These are phyloP conservation scores for Eupithecia vulgata DNA, from an alignment of 2,888 invertebrate species.

Conservation along the genomic window DNA sequence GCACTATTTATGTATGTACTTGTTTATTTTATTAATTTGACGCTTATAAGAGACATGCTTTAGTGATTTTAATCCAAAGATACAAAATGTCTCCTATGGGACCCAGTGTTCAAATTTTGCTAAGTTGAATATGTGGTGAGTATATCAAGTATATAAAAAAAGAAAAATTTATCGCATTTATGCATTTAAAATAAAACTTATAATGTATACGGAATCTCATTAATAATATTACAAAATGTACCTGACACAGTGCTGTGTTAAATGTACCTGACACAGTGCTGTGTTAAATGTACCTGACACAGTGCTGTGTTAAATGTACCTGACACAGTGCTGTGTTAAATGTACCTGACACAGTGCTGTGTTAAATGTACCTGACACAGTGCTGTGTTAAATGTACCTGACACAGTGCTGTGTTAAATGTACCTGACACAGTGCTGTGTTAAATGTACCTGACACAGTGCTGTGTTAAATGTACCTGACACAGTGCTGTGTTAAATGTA, in stretches of 20 bases:
- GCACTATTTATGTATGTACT: neutral
- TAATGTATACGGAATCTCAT: slow-evolving; percentile 2
- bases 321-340: slow-evolving; percentile 66
- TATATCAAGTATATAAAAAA: neutral
- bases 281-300: slow-evolving; percentile 58
- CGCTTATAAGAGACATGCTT: slow-evolving; percentile 5
- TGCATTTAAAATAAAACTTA: slow-evolving; percentile 6
- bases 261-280: too few relatives aligned
- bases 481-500: slow-evolving; percentile 62
- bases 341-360: slow-evolving; percentile 43
- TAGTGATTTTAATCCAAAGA: slow-evolving; percentile 1
- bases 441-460: slow-evolving; percentile 48
- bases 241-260: slow-evolving; percentile 49
- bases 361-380: too few relatives aligned
- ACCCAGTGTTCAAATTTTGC: slow-evolving; percentile 1
- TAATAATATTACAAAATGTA: slow-evolving; percentile 36
- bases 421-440: too few relatives aligned
- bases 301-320: slow-evolving; percentile 44
- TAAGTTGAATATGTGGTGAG: neutral
- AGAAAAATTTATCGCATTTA: neutral
- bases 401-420: slow-evolving; percentile 45
- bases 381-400: slow-evolving; percentile 62
- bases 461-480: slow-evolving; percentile 47
- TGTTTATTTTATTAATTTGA: slow-evolving; percentile 13
- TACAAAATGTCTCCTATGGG: neutral